phyloP scores from a whole-genome alignment of 2,113 vertebrate genomes.

The Elaphurus davidianus region DNA sequence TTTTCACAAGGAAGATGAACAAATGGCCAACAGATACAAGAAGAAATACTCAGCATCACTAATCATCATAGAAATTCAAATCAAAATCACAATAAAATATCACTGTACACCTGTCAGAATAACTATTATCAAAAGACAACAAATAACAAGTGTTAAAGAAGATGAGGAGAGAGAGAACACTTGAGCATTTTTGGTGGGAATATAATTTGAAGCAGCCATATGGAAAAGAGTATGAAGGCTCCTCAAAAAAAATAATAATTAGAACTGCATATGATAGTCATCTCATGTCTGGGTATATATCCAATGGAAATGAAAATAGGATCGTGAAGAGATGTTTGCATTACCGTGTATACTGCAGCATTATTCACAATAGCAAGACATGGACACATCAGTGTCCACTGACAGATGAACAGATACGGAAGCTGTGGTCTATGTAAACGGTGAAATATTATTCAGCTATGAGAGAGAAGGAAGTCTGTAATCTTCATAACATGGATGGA shows the following conservation, averaged over 20 bases:
- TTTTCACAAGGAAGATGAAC: background rate
- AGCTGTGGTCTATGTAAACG: background rate
- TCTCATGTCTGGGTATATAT: background rate
- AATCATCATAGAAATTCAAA: background rate
- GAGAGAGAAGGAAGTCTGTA: background rate
- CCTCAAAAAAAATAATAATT: background rate
- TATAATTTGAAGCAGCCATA: background rate
- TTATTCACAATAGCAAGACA: background rate
- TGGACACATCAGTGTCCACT: background rate
- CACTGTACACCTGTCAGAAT: background rate
- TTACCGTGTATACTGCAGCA: background rate
- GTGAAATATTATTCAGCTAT: background rate
- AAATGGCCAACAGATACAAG: background rate
- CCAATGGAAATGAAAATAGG: background rate
- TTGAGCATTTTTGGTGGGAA: background rate
- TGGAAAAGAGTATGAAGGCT: background rate
- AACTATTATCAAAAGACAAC: background rate
- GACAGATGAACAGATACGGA: background rate
- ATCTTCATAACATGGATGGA: background rate
- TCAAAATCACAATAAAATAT: background rate
- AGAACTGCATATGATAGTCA: background rate
- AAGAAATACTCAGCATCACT: background rate
- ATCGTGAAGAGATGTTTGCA: background rate
- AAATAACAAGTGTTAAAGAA: background rate
- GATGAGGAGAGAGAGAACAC: background rate